Base-by-base conservation (phyloP, 2,113 vertebrate species). In the Scartelaos histophorus region DNA sequence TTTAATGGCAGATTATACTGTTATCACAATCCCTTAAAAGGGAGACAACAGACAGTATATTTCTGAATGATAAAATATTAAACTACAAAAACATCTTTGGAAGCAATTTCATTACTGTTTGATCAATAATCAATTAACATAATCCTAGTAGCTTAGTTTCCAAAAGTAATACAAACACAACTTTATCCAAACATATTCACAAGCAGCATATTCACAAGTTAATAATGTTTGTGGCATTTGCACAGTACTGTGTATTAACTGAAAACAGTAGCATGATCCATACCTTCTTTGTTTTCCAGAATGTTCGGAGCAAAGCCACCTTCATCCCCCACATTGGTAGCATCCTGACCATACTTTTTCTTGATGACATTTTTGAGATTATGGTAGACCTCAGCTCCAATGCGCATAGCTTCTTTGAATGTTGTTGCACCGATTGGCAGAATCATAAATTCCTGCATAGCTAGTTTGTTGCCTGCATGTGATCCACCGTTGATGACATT, bases 401-500 rank as follows among this genome's bases (percentile, higher is more conserved):
- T 96, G 72, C 97, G 95, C 97, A 98, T 97, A 47, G 98, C 98
- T 0, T 98, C 96, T 85, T 86, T 95, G 90, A 99, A 99, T 83
- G 13, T 95, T 5, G 91, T 87, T 0, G 98, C 97, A 0, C 97
- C 97, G 0, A 97, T 82, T 0, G 97, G 97, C 58, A 99, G 94
- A 91, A 99, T 99, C 98, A 99, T 98, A 86, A 99, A 99, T 89
- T 99, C 98, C 86, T 99, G 97, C 98, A 99, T 98, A 73, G 98
- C 97, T 64, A 99, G 88, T 82, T 98, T 99, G 87, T 99, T 99
- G n/a, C 97, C 98, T 0, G 97, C 97, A 0, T 99, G 98, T 24
- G 98, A 99, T 22, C 97, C 97, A 0, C 97, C 97, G 0, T 98
- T 98, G 92, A 99, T 99, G 73, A 99, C 97, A 1, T 98, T 99